A percentile compares a stretch with the other conserved stretches of the same genome.
Evolutionary conservation across 2,888 invertebrate species (phyloP).

Genomic region (Rosalia funebris): DNA sequence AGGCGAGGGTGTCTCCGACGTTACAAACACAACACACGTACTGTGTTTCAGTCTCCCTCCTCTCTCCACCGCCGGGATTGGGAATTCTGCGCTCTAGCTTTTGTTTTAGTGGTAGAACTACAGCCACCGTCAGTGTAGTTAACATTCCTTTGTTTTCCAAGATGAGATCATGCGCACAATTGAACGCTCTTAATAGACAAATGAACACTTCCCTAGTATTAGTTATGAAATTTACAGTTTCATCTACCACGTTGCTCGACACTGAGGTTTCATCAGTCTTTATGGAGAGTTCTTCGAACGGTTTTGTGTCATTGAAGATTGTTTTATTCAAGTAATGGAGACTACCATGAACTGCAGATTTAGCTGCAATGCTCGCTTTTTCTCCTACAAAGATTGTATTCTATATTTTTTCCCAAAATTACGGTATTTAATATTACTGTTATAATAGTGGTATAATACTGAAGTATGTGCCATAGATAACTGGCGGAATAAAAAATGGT

Average conservation of each 20-base stretch:
- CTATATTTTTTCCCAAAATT: too few species aligned
- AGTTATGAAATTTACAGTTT: constrained; percentile 54
- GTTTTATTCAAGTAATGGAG: constrained; percentile 83
- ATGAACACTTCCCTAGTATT: constrained; percentile 80
- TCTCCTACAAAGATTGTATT: constrained; percentile 65
- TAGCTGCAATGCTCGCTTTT: constrained; percentile 84
- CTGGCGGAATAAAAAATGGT: too few species aligned
- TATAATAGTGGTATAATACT: too few species aligned
- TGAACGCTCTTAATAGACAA: constrained; percentile 80
- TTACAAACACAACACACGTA: constrained; percentile 87
- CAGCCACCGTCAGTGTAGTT: constrained; percentile 85
- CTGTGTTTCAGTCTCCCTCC: constrained; percentile 57
- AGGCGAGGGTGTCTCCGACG: constrained; percentile 90
- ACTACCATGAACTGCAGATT: constrained; percentile 86
- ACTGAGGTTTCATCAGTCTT: constrained; percentile 51
- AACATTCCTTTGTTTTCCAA: constrained; percentile 81
- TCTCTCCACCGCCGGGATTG: constrained; percentile 27
- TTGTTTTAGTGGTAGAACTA: constrained; percentile 72
- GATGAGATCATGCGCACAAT: constrained; percentile 86
- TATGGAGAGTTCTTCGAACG: constrained; percentile 58
- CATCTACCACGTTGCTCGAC: constrained; percentile 33
- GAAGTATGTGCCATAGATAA: too few species aligned
- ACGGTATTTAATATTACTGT: too few species aligned
- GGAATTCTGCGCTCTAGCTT: constrained; percentile 35
- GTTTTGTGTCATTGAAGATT: constrained; percentile 66